phyloP scores from a whole-genome alignment of 2,888 invertebrate species.

The Orthonevra nobilis region DNA sequence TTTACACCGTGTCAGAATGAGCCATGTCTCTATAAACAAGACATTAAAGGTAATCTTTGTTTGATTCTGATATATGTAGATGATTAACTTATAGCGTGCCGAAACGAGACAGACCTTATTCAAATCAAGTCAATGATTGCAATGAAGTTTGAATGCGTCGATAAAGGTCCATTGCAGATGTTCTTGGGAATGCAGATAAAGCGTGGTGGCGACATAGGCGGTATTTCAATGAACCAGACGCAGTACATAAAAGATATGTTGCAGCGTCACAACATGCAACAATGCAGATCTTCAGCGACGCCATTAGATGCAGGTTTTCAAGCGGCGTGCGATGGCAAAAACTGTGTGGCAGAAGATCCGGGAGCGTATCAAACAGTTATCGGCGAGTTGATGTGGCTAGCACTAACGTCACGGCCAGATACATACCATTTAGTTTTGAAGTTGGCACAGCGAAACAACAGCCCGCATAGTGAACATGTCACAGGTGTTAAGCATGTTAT shows the following conservation, averaged over 20 bases:
- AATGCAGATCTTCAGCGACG: too few species aligned
- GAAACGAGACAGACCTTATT: conserved; percentile 7
- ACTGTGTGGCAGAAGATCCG: too few species aligned
- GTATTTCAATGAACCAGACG: conserved; percentile 12
- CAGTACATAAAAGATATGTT: too few species aligned
- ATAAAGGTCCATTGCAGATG: conserved; percentile 34
- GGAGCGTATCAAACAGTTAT: too few species aligned
- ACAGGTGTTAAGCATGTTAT: conserved; percentile 36
- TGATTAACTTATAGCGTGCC: conserved; percentile 25
- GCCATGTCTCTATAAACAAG: conserved; percentile 19
- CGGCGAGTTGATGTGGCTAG: too few species aligned
- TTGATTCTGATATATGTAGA: conserved; percentile 24
- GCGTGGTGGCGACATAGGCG: conserved; percentile 12
- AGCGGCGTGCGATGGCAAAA: conserved; percentile 31
- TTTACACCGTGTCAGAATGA: conserved; percentile 35
- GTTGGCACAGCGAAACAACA: conserved; percentile 32
- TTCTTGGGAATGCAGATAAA: conserved; percentile 32
- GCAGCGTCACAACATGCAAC: conserved; percentile 13
- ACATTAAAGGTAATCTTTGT: too few species aligned
- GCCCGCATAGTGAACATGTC: conserved; percentile 31
- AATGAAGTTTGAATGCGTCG: conserved; percentile 32
- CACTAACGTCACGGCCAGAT: conserved; percentile 28
- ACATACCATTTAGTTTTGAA: conserved; percentile 41
- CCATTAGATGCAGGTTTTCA: conserved; percentile 45
- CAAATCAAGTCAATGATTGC: too few species aligned